Evolutionary conservation across 2,113 vertebrate genomes (phyloP).

Genomic region (Todiramphus saurophagus): DNA sequence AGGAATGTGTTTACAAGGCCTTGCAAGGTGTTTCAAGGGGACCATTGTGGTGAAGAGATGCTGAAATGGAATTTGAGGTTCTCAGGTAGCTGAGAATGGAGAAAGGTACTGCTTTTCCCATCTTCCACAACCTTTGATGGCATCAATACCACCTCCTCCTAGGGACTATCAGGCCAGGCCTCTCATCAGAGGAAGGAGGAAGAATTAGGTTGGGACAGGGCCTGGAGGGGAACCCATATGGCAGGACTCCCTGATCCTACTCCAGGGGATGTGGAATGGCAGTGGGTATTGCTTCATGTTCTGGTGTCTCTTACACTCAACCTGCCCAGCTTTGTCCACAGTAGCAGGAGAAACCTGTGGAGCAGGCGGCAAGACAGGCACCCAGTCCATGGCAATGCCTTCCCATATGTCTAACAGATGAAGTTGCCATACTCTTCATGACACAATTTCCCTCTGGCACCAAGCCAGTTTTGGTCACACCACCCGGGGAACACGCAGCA

Average conservation of each 20-base stretch:
- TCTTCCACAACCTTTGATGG: neutral
- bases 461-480: neutral
- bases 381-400: neutral
- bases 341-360: neutral
- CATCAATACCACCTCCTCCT: neutral
- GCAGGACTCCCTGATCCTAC: neutral
- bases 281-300: rapidly evolving
- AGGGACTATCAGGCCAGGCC: neutral
- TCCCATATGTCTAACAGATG: neutral
- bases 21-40: neutral
- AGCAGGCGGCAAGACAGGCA: neutral
- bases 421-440: neutral
- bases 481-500: neutral
- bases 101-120: neutral
- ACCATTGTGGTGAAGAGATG: neutral
- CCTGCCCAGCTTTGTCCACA: neutral
- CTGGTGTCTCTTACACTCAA: neutral
- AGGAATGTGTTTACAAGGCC: neutral
- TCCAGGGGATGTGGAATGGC: neutral
- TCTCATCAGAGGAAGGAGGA: neutral
- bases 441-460: neutral
- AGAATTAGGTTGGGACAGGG: neutral
- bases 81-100: neutral
- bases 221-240: neutral
- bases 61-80: neutral